These are phyloP conservation scores for Sipha flava DNA, from an alignment of 1,140 invertebrate species.

Conservation along the genomic window DNA sequence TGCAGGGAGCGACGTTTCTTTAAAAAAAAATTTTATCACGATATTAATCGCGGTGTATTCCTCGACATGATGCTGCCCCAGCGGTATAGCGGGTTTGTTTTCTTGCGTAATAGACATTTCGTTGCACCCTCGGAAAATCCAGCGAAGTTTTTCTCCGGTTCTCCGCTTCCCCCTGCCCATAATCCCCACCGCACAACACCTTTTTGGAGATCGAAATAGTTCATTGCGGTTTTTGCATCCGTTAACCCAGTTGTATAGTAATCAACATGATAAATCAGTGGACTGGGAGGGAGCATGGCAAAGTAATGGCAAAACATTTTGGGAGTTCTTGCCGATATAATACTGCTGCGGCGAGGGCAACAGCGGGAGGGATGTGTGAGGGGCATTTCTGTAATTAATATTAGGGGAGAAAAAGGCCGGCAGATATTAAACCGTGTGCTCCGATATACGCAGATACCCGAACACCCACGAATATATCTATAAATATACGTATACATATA, in stretches of 20 bases:
- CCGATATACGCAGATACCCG: not conserved
- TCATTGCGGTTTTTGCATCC: constrained; percentile 25
- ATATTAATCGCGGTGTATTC: not conserved
- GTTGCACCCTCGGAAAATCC: not conserved
- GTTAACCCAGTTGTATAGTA: not conserved
- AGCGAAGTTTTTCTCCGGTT: not conserved
- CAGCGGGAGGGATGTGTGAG: not conserved
- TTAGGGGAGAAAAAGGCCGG: not conserved
- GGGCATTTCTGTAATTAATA: constrained; percentile 24
- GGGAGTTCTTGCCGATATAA: constrained; percentile 8
- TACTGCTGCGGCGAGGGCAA: not conserved
- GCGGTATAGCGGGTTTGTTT: not conserved
- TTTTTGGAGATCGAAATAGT: constrained; percentile 20
- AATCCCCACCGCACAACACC: not conserved
- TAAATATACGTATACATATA: not conserved
- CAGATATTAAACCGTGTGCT: constrained; percentile 14
- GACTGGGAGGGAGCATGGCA: not conserved
- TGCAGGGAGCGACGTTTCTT: no score
- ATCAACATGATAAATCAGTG: constrained; percentile 29
- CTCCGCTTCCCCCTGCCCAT: not conserved
- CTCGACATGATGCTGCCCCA: not conserved
- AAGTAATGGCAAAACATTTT: constrained; percentile 29
- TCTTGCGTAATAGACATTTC: not conserved
- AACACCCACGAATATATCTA: not conserved
- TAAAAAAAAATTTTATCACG: not conserved